phyloP scores from a whole-genome alignment of 1,140 invertebrate genomes.

The Drosophila ercepeae region DNA sequence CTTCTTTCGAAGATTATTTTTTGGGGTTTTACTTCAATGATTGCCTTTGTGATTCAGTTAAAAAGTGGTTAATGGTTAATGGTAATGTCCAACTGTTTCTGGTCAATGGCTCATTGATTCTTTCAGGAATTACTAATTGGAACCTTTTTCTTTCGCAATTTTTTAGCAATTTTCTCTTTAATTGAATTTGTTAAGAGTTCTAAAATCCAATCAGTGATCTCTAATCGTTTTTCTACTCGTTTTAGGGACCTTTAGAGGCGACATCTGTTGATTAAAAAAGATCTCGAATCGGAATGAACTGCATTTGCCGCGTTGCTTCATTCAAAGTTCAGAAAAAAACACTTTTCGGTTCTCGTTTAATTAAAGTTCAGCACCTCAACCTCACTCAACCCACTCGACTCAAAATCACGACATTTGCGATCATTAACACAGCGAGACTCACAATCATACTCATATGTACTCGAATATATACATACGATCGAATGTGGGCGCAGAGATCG shows the following conservation, averaged over 20 bases:
- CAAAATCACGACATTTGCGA: constrained; percentile 52
- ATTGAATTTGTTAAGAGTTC: background rate
- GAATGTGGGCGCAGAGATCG: constrained; percentile 51
- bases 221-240: too few species aligned
- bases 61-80: background rate
- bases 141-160: background rate
- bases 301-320: constrained; percentile 32
- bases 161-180: background rate
- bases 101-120: constrained; percentile 31
- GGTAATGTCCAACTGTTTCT: constrained; percentile 51
- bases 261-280: constrained; percentile 39
- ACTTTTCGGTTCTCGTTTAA: constrained; percentile 50
- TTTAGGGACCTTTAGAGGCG: constrained; percentile 6
- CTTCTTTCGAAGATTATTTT: constrained; percentile 7
- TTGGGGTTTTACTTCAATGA: background rate
- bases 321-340: constrained; percentile 41
- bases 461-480: constrained; percentile 21
- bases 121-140: constrained; percentile 12
- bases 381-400: constrained; percentile 47
- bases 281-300: constrained; percentile 28
- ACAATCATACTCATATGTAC: constrained; percentile 1
- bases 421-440: constrained; percentile 41
- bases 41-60: constrained; percentile 30
- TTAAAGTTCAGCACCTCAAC: constrained; percentile 52
- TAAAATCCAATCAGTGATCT: too few species aligned